Conservation (phyloP, 1,140 invertebrate species). For the Cyclargus thomasi region DNA sequence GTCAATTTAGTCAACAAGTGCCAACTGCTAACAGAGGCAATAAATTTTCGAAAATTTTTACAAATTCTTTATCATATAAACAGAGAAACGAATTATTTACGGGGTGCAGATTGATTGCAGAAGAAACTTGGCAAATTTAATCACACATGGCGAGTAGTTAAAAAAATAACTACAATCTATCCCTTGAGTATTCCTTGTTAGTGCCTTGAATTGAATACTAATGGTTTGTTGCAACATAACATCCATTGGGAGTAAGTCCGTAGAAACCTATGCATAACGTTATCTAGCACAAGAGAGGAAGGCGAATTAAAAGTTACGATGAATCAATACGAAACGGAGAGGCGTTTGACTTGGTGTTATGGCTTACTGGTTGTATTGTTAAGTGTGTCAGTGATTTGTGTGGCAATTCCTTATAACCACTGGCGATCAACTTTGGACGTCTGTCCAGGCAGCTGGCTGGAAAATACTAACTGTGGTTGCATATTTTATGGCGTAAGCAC, state of each 20-base stretch:
- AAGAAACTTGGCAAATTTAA: no score
- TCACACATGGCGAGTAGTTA: no score
- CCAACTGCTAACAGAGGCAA: no score
- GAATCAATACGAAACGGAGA: slow-evolving; percentile 74
- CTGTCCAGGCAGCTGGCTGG: slow-evolving; percentile 72
- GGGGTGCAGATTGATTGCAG: no score
- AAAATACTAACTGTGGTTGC: slow-evolving; percentile 80
- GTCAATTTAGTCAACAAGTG: no score
- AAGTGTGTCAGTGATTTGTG: slow-evolving; percentile 72
- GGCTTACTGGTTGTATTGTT: slow-evolving; percentile 68
- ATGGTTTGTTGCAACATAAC: background rate
- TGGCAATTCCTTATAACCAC: slow-evolving; percentile 79
- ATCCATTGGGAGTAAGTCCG: background rate
- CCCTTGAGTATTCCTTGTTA: background rate
- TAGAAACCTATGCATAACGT: background rate
- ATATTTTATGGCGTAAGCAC: slow-evolving; percentile 79
- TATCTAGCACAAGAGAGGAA: background rate
- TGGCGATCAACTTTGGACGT: slow-evolving; percentile 80
- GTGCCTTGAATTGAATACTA: background rate
- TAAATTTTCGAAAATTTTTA: no score
- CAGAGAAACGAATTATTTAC: no score
- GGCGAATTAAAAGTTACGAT: slow-evolving; percentile 31
- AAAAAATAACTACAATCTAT: background rate
- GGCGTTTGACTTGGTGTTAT: slow-evolving; percentile 74
- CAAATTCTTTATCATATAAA: no score